These are phyloP conservation scores for Alligator sinensis DNA, from an alignment of 2,113 vertebrate genomes.

Conservation along the genomic window DNA sequence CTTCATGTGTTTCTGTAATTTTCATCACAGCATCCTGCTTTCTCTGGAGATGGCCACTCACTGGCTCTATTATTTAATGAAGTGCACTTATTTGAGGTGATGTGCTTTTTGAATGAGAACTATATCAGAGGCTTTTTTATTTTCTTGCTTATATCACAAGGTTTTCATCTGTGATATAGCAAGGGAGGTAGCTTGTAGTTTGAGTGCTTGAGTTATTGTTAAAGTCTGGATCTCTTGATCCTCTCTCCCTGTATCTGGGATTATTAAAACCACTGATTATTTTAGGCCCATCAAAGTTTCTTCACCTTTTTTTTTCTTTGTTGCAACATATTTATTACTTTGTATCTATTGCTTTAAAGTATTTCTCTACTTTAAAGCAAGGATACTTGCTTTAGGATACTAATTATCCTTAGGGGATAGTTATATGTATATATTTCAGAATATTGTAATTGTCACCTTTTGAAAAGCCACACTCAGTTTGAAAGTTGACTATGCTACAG, in stretches of 20 bases:
- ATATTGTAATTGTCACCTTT: background rate
- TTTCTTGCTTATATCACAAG: background rate
- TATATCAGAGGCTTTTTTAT: background rate
- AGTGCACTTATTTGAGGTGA: background rate
- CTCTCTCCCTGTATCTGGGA: background rate
- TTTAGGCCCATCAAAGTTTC: background rate
- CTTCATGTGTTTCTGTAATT: background rate
- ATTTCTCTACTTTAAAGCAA: background rate
- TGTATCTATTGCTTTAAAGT: background rate
- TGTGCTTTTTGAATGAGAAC: background rate
- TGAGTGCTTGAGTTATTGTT: background rate
- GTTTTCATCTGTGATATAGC: background rate
- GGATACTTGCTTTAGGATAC: no score
- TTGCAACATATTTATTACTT: background rate
- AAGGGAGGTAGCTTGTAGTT: no score
- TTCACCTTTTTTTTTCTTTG: background rate
- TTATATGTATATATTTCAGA: background rate
- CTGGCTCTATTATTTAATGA: background rate
- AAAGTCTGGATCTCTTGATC: background rate
- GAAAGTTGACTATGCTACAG: background rate
- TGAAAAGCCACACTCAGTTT: background rate
- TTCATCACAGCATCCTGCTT: background rate
- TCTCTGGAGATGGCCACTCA: background rate
- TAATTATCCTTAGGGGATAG: no score
- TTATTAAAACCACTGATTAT: background rate